Conservation (phyloP, 2,888 invertebrate species). For the Syrphus vitripennis region DNA sequence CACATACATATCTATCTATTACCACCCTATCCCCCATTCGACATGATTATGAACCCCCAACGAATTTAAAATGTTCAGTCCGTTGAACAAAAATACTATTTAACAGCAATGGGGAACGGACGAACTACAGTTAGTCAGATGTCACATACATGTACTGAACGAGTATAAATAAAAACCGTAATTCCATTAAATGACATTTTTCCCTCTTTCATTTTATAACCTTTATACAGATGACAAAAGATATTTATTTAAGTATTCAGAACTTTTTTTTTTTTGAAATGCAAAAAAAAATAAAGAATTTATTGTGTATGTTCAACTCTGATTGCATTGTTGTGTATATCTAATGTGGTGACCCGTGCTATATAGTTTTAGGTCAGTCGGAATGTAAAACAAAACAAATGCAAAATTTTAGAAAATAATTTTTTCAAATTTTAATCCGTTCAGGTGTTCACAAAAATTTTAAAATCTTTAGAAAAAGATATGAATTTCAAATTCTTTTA, state of each 20-base stretch:
- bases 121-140: not conserved
- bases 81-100: not conserved
- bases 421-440: no score
- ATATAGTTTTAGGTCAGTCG: constrained; percentile 34
- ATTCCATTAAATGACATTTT: constrained; percentile 66
- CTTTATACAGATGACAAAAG: constrained; percentile 46
- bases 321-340: constrained; percentile 48
- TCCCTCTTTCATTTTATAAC: constrained; percentile 44
- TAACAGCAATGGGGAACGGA: not conserved
- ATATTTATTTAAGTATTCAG: constrained; percentile 37
- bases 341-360: constrained; percentile 30
- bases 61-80: constrained; percentile 2
- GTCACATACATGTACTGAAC: not conserved
- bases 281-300: constrained; percentile 24
- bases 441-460: no score
- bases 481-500: no score
- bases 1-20: not conserved
- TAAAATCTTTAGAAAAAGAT: no score
- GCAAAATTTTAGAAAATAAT: no score
- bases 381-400: no score
- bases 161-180: constrained; percentile 35
- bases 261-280: not conserved
- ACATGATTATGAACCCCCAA: not conserved
- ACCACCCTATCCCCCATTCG: not conserved
- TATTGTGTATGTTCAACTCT: constrained; percentile 43